Evolutionary conservation across 2,888 invertebrate species (phyloP).

Genomic region (Oegoconia quadripuncta): DNA sequence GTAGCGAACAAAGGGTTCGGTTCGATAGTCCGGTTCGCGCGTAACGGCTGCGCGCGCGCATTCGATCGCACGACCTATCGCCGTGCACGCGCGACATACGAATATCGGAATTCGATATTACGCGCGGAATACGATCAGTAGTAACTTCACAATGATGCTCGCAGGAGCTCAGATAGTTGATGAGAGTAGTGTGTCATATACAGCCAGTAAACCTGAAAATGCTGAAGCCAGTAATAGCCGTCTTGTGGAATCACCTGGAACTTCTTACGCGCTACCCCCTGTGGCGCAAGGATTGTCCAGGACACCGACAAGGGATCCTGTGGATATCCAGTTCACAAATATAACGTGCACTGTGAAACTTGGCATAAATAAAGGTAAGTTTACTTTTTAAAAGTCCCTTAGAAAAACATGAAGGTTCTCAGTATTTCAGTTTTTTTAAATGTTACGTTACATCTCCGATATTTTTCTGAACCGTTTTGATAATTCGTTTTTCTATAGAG

Average conservation of each 20-base stretch:
- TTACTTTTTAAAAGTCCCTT: background rate
- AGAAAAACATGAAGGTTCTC: too few species aligned
- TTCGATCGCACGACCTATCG: slow-evolving; percentile 42
- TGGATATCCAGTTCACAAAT: slow-evolving; percentile 87
- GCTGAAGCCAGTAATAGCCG: too few species aligned
- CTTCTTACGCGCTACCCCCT: slow-evolving; percentile 11
- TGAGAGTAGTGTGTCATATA: slow-evolving; percentile 50
- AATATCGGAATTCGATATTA: slow-evolving; percentile 10
- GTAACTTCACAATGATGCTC: slow-evolving; percentile 56
- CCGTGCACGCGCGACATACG: slow-evolving; percentile 46
- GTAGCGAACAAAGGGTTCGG: slow-evolving; percentile 45
- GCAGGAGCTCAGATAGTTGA: slow-evolving; percentile 69
- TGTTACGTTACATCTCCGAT: too few species aligned
- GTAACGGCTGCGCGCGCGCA: slow-evolving; percentile 46
- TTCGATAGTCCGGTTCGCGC: slow-evolving; percentile 27
- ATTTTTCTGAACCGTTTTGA: too few species aligned
- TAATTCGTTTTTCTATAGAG: too few species aligned
- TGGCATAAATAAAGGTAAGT: slow-evolving; percentile 85
- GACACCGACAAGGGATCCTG: slow-evolving; percentile 62
- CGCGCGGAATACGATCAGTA: background rate
- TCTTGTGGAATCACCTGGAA: slow-evolving; percentile 1
- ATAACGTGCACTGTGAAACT: slow-evolving; percentile 85
- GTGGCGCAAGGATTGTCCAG: slow-evolving; percentile 36
- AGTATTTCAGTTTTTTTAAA: too few species aligned
- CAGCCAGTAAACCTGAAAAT: slow-evolving; percentile 22